Evolutionary conservation across 2,113 vertebrate species (phyloP).

Genomic region (Notarius quadriscutis): DNA sequence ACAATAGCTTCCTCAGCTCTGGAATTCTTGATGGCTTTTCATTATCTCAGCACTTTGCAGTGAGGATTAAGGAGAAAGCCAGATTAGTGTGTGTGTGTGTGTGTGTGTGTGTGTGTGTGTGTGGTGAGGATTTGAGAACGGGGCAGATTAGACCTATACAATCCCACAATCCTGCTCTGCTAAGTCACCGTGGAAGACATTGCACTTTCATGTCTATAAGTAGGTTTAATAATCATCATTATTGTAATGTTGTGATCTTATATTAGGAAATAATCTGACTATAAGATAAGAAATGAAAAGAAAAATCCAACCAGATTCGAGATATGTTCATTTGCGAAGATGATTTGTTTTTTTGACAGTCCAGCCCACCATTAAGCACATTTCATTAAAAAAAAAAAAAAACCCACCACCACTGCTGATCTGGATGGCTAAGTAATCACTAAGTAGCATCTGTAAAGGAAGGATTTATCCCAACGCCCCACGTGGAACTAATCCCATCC

Average conservation of each 20-base stretch:
- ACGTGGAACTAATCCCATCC: conserved; percentile 20
- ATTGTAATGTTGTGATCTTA: neutral
- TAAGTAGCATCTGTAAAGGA: conserved; percentile 25
- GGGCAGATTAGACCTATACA: conserved; percentile 51
- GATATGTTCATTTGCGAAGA: neutral
- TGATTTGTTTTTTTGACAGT: neutral
- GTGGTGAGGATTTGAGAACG: conserved; percentile 33
- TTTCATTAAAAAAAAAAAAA: neutral
- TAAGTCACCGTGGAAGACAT: conserved; percentile 47
- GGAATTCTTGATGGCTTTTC: conserved; percentile 62
- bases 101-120: conserved; percentile 44
- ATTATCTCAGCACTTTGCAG: conserved; percentile 58
- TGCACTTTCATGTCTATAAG: neutral
- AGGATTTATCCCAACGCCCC: conserved; percentile 3
- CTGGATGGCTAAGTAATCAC: neutral
- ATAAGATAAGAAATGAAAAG: neutral
- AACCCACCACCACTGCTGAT: neutral
- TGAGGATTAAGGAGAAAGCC: conserved; percentile 63
- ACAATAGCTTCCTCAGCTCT: conserved; percentile 53
- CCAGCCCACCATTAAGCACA: neutral
- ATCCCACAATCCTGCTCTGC: conserved; percentile 43
- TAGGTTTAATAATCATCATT: neutral
- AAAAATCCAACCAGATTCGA: neutral
- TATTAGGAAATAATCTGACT: neutral
- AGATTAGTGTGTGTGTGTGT: conserved; percentile 61